Percentiles rank a stretch among this genome's conserved stretches.
Evolutionary conservation across 53 echinoderm and acorn worm genomes (phyloP).

Genomic region (Zoroaster sp.): DNA sequence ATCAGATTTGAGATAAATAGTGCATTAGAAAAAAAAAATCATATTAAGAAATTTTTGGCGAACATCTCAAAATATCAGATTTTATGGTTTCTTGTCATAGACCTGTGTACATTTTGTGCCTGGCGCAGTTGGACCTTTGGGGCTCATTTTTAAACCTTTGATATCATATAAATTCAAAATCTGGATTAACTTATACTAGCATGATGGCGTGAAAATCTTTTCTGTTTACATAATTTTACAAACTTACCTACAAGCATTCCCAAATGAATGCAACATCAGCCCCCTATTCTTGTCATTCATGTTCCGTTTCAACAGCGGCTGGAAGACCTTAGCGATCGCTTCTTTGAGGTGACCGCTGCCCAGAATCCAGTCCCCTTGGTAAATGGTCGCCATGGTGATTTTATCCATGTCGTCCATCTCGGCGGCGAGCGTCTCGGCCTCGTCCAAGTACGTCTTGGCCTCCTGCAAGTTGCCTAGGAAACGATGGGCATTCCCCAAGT

Average conservation of each 20-base stretch:
- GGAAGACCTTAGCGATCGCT: slow-evolving; percentile 29
- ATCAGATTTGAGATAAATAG: no score
- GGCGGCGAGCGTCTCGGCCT: slow-evolving; percentile 16
- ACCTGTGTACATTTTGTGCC: no score
- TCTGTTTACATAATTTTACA: no score
- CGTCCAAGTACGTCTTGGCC: slow-evolving; percentile 3
- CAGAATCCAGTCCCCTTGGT: slow-evolving; percentile 47
- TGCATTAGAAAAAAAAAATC: no score
- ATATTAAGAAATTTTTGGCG: no score
- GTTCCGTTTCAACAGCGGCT: slow-evolving; percentile 14
- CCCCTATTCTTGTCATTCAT: slow-evolving; percentile 42
- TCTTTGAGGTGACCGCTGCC: slow-evolving; percentile 53
- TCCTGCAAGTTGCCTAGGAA: slow-evolving; percentile 50
- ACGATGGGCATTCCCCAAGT: slow-evolving; percentile 54
- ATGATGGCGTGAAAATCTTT: background rate
- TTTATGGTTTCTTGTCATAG: no score
- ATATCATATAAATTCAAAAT: no score
- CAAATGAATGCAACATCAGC: slow-evolving; percentile 27
- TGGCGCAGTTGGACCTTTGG: no score
- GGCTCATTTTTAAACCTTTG: no score
- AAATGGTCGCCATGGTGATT: slow-evolving; percentile 21
- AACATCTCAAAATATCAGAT: no score
- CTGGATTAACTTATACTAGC: no score
- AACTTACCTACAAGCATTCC: slow-evolving; percentile 53
- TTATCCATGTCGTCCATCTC: slow-evolving; percentile 30